A percentile compares a stretch with the other conserved stretches of the same genome.
phyloP scores from a whole-genome alignment of 1,140 invertebrate species.

The Aradophagus sp. region DNA sequence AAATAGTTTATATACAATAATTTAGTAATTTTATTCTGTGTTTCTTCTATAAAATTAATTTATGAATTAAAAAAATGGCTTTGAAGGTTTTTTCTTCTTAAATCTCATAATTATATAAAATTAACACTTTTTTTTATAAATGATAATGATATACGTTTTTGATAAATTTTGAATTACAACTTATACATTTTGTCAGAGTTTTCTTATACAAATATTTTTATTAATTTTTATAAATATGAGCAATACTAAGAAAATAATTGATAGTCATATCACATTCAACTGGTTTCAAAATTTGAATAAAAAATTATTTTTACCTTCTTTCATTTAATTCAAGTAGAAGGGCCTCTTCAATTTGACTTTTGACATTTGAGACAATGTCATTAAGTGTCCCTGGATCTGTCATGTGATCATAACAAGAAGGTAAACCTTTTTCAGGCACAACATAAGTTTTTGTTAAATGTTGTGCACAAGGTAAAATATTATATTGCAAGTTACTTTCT shows the following conservation, averaged over 20 bases:
- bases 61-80: too few relatives aligned
- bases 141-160: neutral
- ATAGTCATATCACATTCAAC: too few relatives aligned
- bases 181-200: too few relatives aligned
- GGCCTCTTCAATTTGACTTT: conserved; percentile 77
- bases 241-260: too few relatives aligned
- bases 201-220: too few relatives aligned
- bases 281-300: too few relatives aligned
- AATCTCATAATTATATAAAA: neutral
- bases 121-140: neutral
- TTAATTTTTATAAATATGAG: too few relatives aligned
- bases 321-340: conserved; percentile 76
- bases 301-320: too few relatives aligned
- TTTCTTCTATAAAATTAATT: too few relatives aligned
- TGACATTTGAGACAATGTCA: conserved; percentile 73
- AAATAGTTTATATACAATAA: too few relatives aligned
- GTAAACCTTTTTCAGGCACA: conserved; percentile 74
- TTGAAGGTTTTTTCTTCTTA: too few relatives aligned
- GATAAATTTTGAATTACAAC: neutral
- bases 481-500: conserved; percentile 79
- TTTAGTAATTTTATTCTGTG: too few relatives aligned
- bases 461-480: conserved; percentile 80
- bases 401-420: conserved; percentile 75
- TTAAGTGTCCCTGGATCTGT: conserved; percentile 65
- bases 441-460: conserved; percentile 84